phyloP scores from a whole-genome alignment of 2,888 invertebrate species.

The Nycteola revayana region DNA sequence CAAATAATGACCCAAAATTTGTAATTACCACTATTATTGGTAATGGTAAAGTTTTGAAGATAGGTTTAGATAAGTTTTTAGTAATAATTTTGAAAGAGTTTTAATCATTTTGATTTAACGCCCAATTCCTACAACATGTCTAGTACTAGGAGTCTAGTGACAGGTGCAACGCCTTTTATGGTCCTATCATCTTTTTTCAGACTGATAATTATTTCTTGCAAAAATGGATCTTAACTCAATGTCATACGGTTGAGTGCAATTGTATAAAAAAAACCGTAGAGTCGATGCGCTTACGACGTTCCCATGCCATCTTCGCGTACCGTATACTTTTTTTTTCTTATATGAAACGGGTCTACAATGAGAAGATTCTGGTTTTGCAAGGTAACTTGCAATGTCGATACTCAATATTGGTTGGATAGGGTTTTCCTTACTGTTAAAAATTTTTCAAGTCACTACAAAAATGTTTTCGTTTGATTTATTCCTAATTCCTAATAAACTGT shows the following conservation, averaged over 20 bases:
- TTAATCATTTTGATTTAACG: conserved; percentile 35
- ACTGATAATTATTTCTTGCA: conserved; percentile 24
- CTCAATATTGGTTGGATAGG: conserved; percentile 57
- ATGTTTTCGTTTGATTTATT: no score
- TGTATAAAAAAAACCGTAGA: conserved; percentile 42
- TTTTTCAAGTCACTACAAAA: no score
- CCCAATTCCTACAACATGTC: conserved; percentile 42
- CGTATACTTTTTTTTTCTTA: conserved; percentile 56
- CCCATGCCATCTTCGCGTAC: conserved; percentile 73
- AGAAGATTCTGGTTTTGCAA: conserved; percentile 78
- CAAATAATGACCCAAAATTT: no score
- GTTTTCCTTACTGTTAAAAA: conserved; percentile 14
- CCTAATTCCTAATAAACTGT: no score
- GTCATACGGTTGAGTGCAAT: conserved; percentile 46
- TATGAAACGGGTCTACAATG: conserved; percentile 75
- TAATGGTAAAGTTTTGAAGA: no score
- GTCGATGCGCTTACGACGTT: conserved; percentile 61
- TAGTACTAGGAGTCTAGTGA: conserved; percentile 54
- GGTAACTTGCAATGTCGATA: conserved; percentile 69
- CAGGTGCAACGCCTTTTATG: conserved; percentile 72
- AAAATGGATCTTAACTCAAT: conserved; percentile 48
- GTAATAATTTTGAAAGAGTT: no score
- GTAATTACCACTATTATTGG: no score
- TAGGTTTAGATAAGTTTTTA: no score
- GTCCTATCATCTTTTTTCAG: conserved; percentile 51